Evolutionary conservation across 2,888 invertebrate genomes (phyloP).

Genomic region (Agrotis segetum): DNA sequence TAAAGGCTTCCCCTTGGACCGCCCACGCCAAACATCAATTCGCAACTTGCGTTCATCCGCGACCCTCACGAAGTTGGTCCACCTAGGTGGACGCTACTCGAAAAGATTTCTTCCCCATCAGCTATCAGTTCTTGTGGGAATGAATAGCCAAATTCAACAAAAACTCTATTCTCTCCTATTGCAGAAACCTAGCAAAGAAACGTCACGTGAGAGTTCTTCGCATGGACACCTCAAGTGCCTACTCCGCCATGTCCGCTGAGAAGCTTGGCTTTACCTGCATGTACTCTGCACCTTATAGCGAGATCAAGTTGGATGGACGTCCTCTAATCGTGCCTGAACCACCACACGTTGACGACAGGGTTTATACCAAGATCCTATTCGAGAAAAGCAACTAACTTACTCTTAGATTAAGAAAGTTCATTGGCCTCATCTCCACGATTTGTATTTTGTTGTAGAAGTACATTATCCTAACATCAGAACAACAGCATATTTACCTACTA

Average conservation of each 20-base stretch:
- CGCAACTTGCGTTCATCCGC: too few relatives aligned
- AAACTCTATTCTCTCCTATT: constrained; percentile 70
- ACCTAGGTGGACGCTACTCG: too few relatives aligned
- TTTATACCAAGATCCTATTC: constrained; percentile 89
- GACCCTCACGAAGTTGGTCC: too few relatives aligned
- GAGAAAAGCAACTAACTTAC: constrained; percentile 34
- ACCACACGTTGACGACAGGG: constrained; percentile 92
- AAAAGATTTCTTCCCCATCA: too few relatives aligned
- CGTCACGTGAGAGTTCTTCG: constrained; percentile 91
- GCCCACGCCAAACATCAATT: too few relatives aligned
- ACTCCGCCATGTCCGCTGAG: constrained; percentile 94
- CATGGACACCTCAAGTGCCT: constrained; percentile 94
- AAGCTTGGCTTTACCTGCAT: constrained; percentile 93
- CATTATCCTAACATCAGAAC: too few relatives aligned
- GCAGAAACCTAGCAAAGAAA: constrained; percentile 90
- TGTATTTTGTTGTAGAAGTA: background rate
- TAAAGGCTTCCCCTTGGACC: too few relatives aligned
- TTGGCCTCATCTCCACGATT: background rate
- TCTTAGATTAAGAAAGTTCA: too few relatives aligned
- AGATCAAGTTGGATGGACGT: constrained; percentile 92
- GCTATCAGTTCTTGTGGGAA: too few relatives aligned
- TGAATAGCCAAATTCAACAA: too few relatives aligned
- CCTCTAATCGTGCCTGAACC: constrained; percentile 92
- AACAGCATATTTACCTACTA: too few relatives aligned
- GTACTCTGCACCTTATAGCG: constrained; percentile 92